Evolutionary conservation across 2,113 vertebrate species (phyloP).

Genomic region (Oreocharis arfaki): DNA sequence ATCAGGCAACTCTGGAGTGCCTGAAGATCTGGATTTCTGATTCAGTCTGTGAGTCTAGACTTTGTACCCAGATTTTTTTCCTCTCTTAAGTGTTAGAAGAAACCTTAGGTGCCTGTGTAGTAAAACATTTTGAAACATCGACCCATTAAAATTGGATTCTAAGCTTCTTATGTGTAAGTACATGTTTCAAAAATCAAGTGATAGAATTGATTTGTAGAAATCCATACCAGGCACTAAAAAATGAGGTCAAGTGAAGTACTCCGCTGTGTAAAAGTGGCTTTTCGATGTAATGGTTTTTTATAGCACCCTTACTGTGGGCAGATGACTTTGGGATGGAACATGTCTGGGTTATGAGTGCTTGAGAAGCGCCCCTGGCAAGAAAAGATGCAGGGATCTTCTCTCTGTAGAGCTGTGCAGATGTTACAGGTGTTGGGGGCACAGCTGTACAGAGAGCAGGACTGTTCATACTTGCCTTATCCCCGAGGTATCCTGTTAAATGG

Average conservation of each 20-base stretch:
- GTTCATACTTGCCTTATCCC: background rate
- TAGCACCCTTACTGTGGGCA: background rate
- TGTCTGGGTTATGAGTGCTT: background rate
- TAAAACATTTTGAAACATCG: background rate
- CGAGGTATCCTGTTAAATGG: background rate
- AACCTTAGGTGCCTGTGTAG: background rate
- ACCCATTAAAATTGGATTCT: background rate
- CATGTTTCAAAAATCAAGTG: background rate
- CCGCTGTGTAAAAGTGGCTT: background rate
- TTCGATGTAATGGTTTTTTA: background rate
- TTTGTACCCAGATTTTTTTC: background rate
- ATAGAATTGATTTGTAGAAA: background rate
- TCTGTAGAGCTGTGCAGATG: background rate
- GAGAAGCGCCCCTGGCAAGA: background rate
- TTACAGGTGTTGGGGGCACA: background rate
- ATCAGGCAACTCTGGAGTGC: background rate
- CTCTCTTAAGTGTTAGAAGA: background rate
- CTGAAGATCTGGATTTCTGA: background rate
- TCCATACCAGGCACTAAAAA: background rate
- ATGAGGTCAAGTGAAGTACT: background rate
- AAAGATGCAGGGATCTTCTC: background rate
- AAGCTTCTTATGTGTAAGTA: background rate
- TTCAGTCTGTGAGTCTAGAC: background rate
- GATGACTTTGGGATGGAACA: background rate
- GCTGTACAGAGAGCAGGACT: background rate